A percentile compares a stretch with the other conserved stretches of the same genome.
Evolutionary conservation across 2,113 vertebrate species (phyloP).

Genomic region (Girardinichthys multiradiatus): DNA sequence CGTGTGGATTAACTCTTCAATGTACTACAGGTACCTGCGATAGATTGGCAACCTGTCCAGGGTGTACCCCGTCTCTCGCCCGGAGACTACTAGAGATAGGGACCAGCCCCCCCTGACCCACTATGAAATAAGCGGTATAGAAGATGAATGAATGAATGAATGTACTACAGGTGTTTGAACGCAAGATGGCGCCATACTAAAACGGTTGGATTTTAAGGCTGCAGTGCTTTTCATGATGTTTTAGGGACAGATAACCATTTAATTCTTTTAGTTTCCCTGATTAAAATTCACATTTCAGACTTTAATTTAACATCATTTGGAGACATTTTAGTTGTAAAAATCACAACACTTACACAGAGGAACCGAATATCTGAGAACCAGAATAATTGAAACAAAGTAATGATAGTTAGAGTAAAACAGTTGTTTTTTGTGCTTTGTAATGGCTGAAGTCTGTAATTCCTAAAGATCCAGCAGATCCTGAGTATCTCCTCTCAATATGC

Average conservation of each 20-base stretch:
- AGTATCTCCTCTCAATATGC: too few species aligned
- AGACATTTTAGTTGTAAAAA: too few species aligned
- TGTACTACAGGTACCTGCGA: slow-evolving; percentile 14
- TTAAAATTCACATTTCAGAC: background rate
- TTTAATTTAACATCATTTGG: background rate
- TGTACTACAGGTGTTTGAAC: slow-evolving; percentile 19
- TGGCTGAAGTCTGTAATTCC: too few species aligned
- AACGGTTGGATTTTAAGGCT: background rate
- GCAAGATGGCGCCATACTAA: slow-evolving; percentile 41
- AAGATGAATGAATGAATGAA: too few species aligned
- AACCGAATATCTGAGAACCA: background rate
- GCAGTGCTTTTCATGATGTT: too few species aligned
- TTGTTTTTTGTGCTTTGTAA: background rate
- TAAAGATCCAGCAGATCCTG: too few species aligned
- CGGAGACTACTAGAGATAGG: too few species aligned
- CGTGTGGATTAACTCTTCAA: background rate
- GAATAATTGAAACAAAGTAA: background rate
- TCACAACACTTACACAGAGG: too few species aligned
- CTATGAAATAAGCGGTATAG: too few species aligned
- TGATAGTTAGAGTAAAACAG: background rate
- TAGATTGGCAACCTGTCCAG: too few species aligned
- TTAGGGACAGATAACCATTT: background rate
- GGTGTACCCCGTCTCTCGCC: too few species aligned
- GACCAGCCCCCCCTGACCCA: too few species aligned
- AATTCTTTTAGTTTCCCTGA: background rate